Evolutionary conservation across 2,113 vertebrate genomes (phyloP), one percentile per base, ranked within the genome.

Genomic region (Pseudopipra pipra): DNA sequence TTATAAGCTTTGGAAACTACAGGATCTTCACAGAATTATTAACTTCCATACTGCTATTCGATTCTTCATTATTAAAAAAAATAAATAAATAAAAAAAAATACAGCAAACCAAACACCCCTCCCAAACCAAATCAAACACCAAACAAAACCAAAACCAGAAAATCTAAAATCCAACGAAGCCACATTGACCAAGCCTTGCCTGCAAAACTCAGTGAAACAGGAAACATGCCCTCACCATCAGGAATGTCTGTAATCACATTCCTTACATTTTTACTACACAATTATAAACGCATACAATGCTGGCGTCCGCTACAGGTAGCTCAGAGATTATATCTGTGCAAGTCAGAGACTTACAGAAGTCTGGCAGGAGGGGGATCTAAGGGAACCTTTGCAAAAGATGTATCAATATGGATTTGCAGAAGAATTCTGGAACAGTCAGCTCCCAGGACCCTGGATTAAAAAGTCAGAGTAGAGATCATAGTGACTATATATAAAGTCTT

Each of bases 401-500:
- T 31, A 85, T 87, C 72, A 72, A 41, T 68, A 37, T 17, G 66
- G 62, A 75, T 89, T 89, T 92, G 52, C 81, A 95, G 70, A 72
- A 61, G 44, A 41, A 82, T 92, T 94, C 66, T 75, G 70, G 47
- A 72, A 81, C 18, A 49, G 25, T 62, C 33, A 84, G 35, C 56
- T 96, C 79, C 85, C 73, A 92, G 71, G 31, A 95, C 18, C n/a
- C 35, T 0, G 0, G 91, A 92, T 87, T 89, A 94, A 87, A 92
- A 92, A 92, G 84, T 94, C 86, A 92, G 39, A 84, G 59, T 33
- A 63, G 35, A 92, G 70, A 89, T 81, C 89, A 87, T 8, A 78
- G 61, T 67, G 47, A 56, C 76, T 78, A 61, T 89, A 75, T 44
- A 85, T 54, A 94, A 90, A 87, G 67, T 44, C 77, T 92, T 94